phyloP scores from a whole-genome alignment of 2,113 vertebrate genomes.

The Oceanites oceanicus region DNA sequence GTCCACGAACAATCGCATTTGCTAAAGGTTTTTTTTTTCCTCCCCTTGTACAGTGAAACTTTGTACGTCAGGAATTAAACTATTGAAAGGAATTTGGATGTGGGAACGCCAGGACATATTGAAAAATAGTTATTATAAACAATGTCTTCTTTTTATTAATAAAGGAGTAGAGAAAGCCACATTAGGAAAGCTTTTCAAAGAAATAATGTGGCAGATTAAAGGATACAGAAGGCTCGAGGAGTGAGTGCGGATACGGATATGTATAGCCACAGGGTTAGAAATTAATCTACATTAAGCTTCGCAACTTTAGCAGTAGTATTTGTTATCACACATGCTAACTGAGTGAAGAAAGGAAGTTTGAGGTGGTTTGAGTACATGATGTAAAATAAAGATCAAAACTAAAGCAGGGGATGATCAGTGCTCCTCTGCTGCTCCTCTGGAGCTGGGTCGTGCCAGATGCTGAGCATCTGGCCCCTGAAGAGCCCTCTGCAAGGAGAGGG shows the following conservation, averaged over 20 bases:
- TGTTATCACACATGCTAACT: background rate
- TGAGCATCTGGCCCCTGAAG: background rate
- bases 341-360: background rate
- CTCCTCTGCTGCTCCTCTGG: background rate
- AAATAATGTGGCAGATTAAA: background rate
- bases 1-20: background rate
- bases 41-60: background rate
- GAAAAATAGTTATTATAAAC: slow-evolving; percentile 44
- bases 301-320: background rate
- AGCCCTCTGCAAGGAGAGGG: background rate
- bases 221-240: background rate
- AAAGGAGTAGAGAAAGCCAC: slow-evolving; percentile 1
- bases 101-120: background rate
- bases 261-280: background rate
- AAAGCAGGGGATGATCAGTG: background rate
- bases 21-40: background rate
- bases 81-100: slow-evolving; percentile 5
- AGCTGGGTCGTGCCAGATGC: background rate
- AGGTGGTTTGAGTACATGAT: background rate
- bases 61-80: slow-evolving; percentile 21
- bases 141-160: slow-evolving; percentile 23
- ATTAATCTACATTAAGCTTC: background rate
- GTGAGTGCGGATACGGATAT: background rate
- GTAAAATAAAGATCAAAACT: slow-evolving; percentile 2
- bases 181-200: background rate